phyloP scores from a whole-genome alignment of 2,113 vertebrate genomes.

The Natator depressus region DNA sequence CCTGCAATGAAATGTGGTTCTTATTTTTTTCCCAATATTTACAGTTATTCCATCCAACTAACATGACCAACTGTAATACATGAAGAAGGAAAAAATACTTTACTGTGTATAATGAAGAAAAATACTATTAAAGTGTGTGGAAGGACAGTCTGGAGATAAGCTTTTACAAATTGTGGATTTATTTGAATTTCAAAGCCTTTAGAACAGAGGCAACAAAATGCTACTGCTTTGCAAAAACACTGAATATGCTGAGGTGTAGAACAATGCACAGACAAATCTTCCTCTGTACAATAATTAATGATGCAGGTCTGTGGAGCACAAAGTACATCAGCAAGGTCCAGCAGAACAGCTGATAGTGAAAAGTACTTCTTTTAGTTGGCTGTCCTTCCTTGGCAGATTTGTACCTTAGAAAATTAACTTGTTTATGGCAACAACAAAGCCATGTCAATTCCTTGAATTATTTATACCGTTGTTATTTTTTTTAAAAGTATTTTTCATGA shows the following conservation, averaged over 20 bases:
- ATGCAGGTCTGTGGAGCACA: not conserved
- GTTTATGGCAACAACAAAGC: not conserved
- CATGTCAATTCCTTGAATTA: not conserved
- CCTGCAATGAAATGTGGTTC: not conserved
- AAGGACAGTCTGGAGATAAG: not conserved
- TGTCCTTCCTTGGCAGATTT: not conserved
- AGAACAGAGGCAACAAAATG: not conserved
- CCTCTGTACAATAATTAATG: not conserved
- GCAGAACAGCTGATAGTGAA: not conserved
- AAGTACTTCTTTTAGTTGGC: not conserved
- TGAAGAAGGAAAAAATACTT: not conserved
- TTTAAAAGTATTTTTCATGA: constrained; percentile 1
- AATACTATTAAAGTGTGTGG: not conserved
- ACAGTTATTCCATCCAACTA: not conserved
- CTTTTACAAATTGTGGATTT: not conserved
- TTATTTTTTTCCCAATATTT: not conserved
- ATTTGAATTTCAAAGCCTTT: constrained; percentile 24
- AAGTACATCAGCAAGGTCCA: not conserved
- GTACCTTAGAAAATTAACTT: constrained; percentile 8
- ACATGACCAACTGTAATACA: not conserved
- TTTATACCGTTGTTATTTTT: not conserved
- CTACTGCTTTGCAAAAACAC: not conserved
- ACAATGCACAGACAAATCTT: not conserved
- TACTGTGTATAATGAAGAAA: not conserved
- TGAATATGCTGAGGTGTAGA: not conserved